Base-by-base conservation (phyloP, 2,888 invertebrate species). In the Drosophila acutilabella region DNA sequence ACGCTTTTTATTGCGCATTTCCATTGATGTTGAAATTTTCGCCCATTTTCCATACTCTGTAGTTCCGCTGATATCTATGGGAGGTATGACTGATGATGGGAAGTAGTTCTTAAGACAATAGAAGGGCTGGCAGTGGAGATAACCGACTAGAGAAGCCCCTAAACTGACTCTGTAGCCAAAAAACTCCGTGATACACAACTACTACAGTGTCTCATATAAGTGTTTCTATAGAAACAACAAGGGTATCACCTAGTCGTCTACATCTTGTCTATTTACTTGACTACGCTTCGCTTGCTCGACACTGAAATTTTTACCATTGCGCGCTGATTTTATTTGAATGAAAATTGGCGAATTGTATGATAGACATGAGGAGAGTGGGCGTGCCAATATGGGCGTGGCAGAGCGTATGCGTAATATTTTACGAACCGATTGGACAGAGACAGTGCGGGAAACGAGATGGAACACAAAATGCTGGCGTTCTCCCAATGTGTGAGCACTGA, bases 1-100 rank as follows among this genome's bases (percentile, higher is more conserved):
- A 84, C 87, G 76, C 75, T 87, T 83, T 83, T 83, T 84, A 89
- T 84, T 84, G 88, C 83, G 88, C 89, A 87, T 87, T 84, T 89
- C 85, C 83, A 84, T 87, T 89, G 83, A 84, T 88, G 89, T 78
- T 76, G 71, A 83, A 83, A 81, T 84, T 71, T 69, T 87, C 88
- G 75, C 88, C 76, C 64, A 59, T 65, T 83, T 67, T 59, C 48
- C 0, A 50, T 50, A 50, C 64, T 42, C 64, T 58, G 50, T 44
- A 58, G 36, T n/a, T 3, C 5, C 2, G 8, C 7, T 10, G 2
- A 2, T 3, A 0, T n/a, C 7, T 11, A 3, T 14, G 2, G 10
- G 7, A 42, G 52, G 60, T n/a, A 10, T 42, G 6, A 26, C 13
- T 13, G 38, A 26, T 2, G 23, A 6, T 6, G 23, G 23, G 4